Conservation (phyloP, 2,888 invertebrate genomes). For the Flexamia atlantica region DNA sequence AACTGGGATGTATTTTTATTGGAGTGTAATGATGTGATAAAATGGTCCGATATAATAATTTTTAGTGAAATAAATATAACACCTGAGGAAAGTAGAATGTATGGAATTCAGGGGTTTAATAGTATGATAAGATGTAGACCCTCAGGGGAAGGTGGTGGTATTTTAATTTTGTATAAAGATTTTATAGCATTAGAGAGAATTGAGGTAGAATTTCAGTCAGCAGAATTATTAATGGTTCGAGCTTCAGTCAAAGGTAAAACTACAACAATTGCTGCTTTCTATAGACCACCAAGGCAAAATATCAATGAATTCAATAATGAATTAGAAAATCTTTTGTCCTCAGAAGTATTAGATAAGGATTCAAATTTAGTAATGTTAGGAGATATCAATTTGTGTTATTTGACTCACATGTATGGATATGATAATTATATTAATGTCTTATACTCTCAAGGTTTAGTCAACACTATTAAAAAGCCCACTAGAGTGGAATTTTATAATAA, state of each 20-base stretch:
- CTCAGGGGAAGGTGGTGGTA: background rate
- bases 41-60: background rate
- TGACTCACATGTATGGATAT: too few relatives aligned
- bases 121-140: background rate
- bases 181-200: background rate
- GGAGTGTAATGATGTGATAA: background rate
- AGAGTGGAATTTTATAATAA: too few relatives aligned
- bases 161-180: background rate
- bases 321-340: too few relatives aligned
- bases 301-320: too few relatives aligned
- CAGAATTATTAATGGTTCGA: background rate
- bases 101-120: slow-evolving; percentile 5
- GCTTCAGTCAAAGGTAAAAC: background rate
- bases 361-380: too few relatives aligned
- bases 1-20: slow-evolving; percentile 3
- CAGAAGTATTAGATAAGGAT: too few relatives aligned
- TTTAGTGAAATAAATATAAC: slow-evolving; percentile 24
- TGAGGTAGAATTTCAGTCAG: background rate
- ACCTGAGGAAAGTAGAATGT: background rate
- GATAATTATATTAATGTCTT: too few relatives aligned
- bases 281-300: too few relatives aligned
- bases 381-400: too few relatives aligned
- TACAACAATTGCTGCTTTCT: background rate
- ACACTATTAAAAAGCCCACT: too few relatives aligned
- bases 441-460: too few relatives aligned